Conservation (phyloP, 2,113 vertebrate species). For the Zosterops japonicus region DNA sequence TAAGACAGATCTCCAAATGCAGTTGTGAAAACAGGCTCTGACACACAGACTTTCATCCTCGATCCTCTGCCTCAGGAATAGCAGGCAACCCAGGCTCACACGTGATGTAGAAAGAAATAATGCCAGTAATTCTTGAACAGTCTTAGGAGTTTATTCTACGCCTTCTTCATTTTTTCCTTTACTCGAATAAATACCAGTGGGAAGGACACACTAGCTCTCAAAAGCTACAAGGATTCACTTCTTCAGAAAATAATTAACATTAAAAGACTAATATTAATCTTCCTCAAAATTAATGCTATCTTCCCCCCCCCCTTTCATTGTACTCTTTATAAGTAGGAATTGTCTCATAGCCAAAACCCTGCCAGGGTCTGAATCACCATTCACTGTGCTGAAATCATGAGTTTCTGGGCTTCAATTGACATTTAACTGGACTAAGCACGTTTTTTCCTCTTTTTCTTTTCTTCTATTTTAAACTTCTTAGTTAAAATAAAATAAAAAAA, state of each 20-base stretch:
- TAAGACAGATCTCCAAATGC: conserved; percentile 79
- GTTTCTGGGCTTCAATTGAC: conserved; percentile 44
- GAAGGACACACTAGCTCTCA: conserved; percentile 39
- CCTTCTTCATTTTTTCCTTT: conserved; percentile 52
- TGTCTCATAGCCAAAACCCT: conserved; percentile 58
- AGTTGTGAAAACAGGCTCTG: conserved; percentile 75
- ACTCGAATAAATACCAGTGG: conserved; percentile 44
- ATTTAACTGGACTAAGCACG: conserved; percentile 2
- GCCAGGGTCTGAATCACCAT: conserved; percentile 67
- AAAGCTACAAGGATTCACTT: conserved; percentile 39
- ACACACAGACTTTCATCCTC: conserved; percentile 71
- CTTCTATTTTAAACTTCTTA: conserved; percentile 12
- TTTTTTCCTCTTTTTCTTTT: not conserved
- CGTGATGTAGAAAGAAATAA: conserved; percentile 68
- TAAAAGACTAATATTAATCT: conserved; percentile 50
- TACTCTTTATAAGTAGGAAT: conserved; percentile 69
- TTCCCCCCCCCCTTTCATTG: not conserved
- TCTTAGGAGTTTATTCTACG: conserved; percentile 69
- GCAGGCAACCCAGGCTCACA: conserved; percentile 73
- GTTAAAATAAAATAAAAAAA: conserved; percentile 11
- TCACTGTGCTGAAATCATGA: conserved; percentile 61
- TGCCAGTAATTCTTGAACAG: conserved; percentile 71
- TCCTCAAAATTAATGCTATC: conserved; percentile 57
- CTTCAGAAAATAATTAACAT: conserved; percentile 26
- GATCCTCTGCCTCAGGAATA: conserved; percentile 70